phyloP scores from a whole-genome alignment of 2,888 invertebrate species.

The Carterocephalus palaemon region DNA sequence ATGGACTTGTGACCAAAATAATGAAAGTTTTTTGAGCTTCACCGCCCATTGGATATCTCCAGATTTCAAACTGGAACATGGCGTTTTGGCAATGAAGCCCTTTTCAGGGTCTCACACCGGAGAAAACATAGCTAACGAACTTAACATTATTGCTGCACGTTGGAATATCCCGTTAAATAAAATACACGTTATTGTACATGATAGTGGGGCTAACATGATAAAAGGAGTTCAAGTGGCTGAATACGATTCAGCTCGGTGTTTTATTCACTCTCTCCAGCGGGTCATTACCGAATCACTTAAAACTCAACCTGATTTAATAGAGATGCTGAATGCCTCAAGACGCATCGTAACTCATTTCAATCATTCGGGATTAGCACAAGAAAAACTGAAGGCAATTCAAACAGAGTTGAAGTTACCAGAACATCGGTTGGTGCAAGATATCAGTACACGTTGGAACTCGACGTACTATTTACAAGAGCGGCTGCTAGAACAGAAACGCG shows the following conservation, averaged over 20 bases:
- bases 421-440: constrained; percentile 36
- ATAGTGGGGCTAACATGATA: not conserved
- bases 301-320: constrained; percentile 33
- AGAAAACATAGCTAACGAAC: not conserved
- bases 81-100: constrained; percentile 36
- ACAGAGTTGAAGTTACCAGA: constrained; percentile 37
- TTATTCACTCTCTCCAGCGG: constrained; percentile 38
- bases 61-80: constrained; percentile 32
- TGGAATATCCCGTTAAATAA: not conserved
- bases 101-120: constrained; percentile 4
- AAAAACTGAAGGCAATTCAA: constrained; percentile 32
- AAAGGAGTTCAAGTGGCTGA: not conserved
- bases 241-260: constrained; percentile 15
- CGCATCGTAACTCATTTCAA: constrained; percentile 36
- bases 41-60: constrained; percentile 35
- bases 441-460: constrained; percentile 34
- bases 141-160: not conserved
- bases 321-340: constrained; percentile 35
- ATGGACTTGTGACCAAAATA: constrained; percentile 11
- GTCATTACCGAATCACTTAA: constrained; percentile 36
- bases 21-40: constrained; percentile 26
- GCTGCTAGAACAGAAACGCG: constrained; percentile 34
- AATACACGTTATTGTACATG: not conserved
- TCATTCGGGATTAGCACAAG: constrained; percentile 28
- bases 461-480: constrained; percentile 34